Evolutionary conservation across 2,888 invertebrate genomes (phyloP), one percentile per base, ranked within the genome.

Genomic region (Drosophila recens): DNA sequence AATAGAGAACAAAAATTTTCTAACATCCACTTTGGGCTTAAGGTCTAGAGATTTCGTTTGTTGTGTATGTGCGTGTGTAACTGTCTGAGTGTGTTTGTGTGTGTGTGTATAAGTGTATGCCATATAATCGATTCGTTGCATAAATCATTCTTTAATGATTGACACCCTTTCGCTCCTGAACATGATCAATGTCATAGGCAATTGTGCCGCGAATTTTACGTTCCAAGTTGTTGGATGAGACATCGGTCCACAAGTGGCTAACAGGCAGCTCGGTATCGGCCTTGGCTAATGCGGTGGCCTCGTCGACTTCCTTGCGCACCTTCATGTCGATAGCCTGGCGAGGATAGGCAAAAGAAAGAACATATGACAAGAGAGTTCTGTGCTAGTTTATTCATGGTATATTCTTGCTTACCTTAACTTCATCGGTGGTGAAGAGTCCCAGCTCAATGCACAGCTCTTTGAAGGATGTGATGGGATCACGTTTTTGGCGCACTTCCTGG

Each of bases 381-480:
- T n/a, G 4, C 8, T 48, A 30, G n/a, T n/a, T n/a, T n/a, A 30
- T 27, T 0, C 1, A n/a, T 2, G 8, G 4, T 30, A 48, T 30
- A 30, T 30, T 2, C 10, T 43, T 0, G 8, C 10, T 38, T 42
- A 97, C 98, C 95, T 99, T 99, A 5, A 98, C 93, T 92, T 99
- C 98, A 9, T 98, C 98, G 4, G 96, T 94, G 0, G 96, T 95
- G 1, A 95, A 95, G 1, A 99, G 94, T 61, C 96, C 95, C 36
- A 95, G 93, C 56, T 94, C 94, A n/a, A 97, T 90, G 66, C 98
- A 95, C 93, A 96, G 95, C 89, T 99, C 98, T 93, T 97, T 98
- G 93, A 99, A 98, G 13, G 97, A 97, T 15, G 97, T 97, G 85
- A 99, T 98, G 15, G 99, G 99, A 94, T 99, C 99, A 67, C 98